Conservation (phyloP, 2,888 invertebrate species). For the Eurytoma adleriae region DNA sequence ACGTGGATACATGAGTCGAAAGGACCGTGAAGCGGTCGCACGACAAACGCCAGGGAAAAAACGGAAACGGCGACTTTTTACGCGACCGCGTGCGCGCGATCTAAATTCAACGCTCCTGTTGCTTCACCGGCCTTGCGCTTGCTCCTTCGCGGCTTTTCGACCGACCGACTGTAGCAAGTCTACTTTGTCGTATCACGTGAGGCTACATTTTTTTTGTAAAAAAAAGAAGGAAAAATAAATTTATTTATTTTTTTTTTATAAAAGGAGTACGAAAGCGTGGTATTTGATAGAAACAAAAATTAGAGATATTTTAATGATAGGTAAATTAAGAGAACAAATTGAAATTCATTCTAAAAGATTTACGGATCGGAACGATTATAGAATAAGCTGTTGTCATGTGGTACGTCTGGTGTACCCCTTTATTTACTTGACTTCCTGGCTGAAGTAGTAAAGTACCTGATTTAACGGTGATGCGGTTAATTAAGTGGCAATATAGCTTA, state of each 20-base stretch:
- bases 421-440: neutral
- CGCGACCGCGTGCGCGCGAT: slow-evolving; percentile 6
- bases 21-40: slow-evolving; percentile 18
- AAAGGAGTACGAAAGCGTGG: too few relatives aligned
- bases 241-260: too few relatives aligned
- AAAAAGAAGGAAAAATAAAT: too few relatives aligned
- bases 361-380: too few relatives aligned
- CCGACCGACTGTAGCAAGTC: too few relatives aligned
- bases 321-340: too few relatives aligned
- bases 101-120: slow-evolving; percentile 53
- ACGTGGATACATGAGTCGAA: neutral
- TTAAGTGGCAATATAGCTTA: neutral
- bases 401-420: neutral
- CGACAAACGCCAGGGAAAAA: neutral
- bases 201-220: too few relatives aligned
- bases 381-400: too few relatives aligned
- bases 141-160: neutral
- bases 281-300: too few relatives aligned
- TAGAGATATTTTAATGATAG: too few relatives aligned
- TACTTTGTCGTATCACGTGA: too few relatives aligned
- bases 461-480: slow-evolving; percentile 1
- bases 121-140: slow-evolving; percentile 38
- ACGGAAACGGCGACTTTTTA: slow-evolving; percentile 31
- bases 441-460: slow-evolving; percentile 3
- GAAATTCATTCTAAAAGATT: too few relatives aligned